Evolutionary conservation across 2,888 invertebrate genomes (phyloP).

Genomic region (Mycalesis mineus): DNA sequence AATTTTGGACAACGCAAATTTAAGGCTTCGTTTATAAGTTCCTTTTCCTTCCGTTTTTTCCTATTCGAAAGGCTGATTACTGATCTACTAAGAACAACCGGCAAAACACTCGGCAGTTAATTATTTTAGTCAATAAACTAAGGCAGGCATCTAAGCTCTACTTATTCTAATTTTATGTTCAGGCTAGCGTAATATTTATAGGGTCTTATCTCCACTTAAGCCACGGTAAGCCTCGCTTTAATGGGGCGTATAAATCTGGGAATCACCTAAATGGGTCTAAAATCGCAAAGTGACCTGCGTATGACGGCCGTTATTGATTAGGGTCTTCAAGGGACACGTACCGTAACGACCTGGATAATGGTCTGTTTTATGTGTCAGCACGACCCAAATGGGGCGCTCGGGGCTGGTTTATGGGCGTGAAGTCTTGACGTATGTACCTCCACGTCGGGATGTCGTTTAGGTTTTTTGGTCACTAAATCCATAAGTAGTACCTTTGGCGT

Average conservation of each 20-base stretch:
- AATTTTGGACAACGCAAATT: no score
- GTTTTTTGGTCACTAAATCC: neutral
- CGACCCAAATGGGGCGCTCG: constrained; percentile 39
- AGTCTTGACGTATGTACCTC: constrained; percentile 18
- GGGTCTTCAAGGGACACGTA: constrained; percentile 17
- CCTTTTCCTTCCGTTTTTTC: no score
- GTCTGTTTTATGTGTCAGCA: constrained; percentile 33
- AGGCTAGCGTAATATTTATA: neutral
- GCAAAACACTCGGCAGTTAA: no score
- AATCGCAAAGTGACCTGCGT: constrained; percentile 12
- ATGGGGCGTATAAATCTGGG: constrained; percentile 4
- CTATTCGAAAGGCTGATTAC: no score
- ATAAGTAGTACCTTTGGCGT: constrained; percentile 17
- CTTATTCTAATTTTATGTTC: neutral
- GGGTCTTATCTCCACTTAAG: neutral
- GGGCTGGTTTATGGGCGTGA: constrained; percentile 38
- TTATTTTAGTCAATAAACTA: no score
- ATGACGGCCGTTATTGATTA: constrained; percentile 26
- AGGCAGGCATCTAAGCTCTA: no score
- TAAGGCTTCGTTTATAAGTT: no score
- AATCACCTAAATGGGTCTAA: constrained; percentile 1
- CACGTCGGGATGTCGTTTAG: neutral
- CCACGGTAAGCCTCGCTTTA: neutral
- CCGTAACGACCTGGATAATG: constrained; percentile 38
- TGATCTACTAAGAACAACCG: no score